Conservation (phyloP, 2,113 vertebrate species). For the Sialia sialis region DNA sequence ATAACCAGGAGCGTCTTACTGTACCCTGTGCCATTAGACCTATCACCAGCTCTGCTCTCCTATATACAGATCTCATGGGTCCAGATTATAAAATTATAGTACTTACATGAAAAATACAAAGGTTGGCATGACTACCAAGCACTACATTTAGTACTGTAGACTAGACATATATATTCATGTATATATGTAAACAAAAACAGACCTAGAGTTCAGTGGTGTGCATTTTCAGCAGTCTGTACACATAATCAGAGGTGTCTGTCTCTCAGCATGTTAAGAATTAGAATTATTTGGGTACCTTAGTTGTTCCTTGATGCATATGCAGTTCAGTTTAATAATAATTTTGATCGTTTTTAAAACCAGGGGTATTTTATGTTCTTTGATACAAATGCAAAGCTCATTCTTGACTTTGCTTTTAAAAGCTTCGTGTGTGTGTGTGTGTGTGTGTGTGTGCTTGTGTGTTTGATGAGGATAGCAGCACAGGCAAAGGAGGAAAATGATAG, state of each 20-base stretch:
- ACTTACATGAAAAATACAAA: neutral
- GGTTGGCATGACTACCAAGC: neutral
- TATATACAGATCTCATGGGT: neutral
- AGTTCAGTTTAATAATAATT: neutral
- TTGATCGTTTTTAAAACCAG: neutral
- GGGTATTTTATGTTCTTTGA: neutral
- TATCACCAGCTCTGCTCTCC: neutral
- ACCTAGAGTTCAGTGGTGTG: neutral
- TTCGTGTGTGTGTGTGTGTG: neutral
- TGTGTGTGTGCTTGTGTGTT: neutral
- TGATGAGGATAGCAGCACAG: constrained; percentile 17
- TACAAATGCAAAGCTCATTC: neutral
- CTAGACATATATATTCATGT: neutral
- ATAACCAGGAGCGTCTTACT: no score
- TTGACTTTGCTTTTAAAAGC: neutral
- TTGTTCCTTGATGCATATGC: neutral
- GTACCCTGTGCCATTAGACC: neutral
- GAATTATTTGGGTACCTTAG: neutral
- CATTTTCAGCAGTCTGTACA: neutral
- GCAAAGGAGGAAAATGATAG: constrained; percentile 29
- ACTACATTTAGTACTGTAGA: neutral
- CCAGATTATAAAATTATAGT: neutral
- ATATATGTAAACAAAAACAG: neutral
- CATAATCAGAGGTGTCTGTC: neutral
- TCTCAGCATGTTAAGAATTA: neutral